These are phyloP conservation scores for Ophion slaviceki DNA, from an alignment of 2,888 invertebrate genomes.

Conservation along the genomic window DNA sequence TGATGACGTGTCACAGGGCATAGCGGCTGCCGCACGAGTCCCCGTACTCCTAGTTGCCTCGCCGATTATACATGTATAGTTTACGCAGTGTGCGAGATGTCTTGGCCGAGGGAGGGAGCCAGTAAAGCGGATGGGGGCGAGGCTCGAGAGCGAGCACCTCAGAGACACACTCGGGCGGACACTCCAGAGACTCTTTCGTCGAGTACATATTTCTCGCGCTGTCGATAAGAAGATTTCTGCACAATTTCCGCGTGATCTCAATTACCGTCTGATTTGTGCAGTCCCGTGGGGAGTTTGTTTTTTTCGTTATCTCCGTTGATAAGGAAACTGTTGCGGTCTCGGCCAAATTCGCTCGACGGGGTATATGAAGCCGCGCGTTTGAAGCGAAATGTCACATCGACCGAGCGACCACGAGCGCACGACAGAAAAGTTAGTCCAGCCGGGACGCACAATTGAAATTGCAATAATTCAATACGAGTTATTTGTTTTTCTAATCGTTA, in stretches of 20 bases:
- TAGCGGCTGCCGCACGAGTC: background rate
- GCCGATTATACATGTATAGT: constrained; percentile 4
- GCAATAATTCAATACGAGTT: too few species aligned
- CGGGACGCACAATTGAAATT: too few species aligned
- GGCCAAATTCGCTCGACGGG: background rate
- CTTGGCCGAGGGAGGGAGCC: background rate
- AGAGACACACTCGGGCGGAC: constrained; percentile 48
- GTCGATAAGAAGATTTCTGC: constrained; percentile 59
- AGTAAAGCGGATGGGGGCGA: background rate
- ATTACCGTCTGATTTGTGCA: constrained; percentile 26
- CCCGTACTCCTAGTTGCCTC: background rate
- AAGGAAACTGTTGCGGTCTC: background rate
- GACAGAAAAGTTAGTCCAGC: too few species aligned
- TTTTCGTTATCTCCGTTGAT: constrained; percentile 12
- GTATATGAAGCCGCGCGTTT: background rate
- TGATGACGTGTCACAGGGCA: constrained; percentile 45
- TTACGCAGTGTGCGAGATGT: background rate
- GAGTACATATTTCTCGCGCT: constrained; percentile 36
- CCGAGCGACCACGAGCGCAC: too few species aligned
- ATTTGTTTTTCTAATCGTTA: too few species aligned
- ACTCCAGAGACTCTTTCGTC: constrained; percentile 46
- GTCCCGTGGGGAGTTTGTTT: background rate
- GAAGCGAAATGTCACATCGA: background rate
- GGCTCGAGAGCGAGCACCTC: constrained; percentile 18
- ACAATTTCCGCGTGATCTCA: background rate